phyloP scores from a whole-genome alignment of 2,888 invertebrate genomes.

The Dynastes hyllus region DNA sequence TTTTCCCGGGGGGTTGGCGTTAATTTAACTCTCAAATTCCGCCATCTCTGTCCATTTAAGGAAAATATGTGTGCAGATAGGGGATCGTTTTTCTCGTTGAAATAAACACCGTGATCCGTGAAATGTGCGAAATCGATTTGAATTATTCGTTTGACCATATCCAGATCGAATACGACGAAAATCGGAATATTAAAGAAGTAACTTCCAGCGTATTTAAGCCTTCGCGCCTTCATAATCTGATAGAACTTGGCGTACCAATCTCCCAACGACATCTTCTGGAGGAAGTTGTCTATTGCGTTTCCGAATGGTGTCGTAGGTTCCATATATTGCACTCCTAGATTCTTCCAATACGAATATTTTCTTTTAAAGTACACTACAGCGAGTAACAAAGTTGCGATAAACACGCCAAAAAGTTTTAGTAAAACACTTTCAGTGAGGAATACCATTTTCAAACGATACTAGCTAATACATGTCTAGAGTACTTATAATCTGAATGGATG shows the following conservation, averaged over 20 bases:
- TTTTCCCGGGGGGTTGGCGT: constrained; percentile 73
- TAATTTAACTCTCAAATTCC: constrained; percentile 70
- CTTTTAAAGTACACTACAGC: neutral
- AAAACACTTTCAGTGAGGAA: too few relatives aligned
- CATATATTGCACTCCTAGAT: constrained; percentile 37
- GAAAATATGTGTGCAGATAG: constrained; percentile 67
- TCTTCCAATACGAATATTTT: constrained; percentile 44
- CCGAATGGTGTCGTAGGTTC: constrained; percentile 49
- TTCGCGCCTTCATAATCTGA: constrained; percentile 40
- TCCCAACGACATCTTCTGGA: constrained; percentile 4
- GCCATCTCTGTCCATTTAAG: constrained; percentile 71
- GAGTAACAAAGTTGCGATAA: constrained; percentile 23
- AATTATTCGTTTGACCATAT: constrained; percentile 68
- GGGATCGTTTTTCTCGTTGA: constrained; percentile 67
- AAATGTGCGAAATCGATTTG: constrained; percentile 71
- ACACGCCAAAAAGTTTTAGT: neutral
- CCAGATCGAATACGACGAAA: constrained; percentile 62
- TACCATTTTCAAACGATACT: too few relatives aligned
- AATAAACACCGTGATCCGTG: constrained; percentile 69
- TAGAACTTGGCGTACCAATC: constrained; percentile 49
- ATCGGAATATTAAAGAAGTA: constrained; percentile 51
- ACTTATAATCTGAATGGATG: too few relatives aligned
- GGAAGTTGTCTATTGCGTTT: neutral
- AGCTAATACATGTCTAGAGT: too few relatives aligned
- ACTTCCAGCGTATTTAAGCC: constrained; percentile 50